A percentile compares a stretch with the other conserved stretches of the same genome.
Evolutionary conservation across 2,888 invertebrate species (phyloP).

Genomic region (Scotopteryx bipunctaria): DNA sequence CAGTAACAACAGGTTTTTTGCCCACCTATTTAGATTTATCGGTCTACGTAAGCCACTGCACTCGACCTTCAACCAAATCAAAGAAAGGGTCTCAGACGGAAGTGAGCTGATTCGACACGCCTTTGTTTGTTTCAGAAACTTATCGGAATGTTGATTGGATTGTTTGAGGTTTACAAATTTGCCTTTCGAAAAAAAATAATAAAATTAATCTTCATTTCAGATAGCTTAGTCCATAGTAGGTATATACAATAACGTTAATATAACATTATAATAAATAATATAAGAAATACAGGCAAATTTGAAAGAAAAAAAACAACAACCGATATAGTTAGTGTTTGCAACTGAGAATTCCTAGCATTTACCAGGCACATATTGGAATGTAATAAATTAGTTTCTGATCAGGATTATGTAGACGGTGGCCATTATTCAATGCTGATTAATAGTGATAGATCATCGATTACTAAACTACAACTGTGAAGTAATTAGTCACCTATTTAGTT

Average conservation of each 20-base stretch:
- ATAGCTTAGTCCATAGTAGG: too few relatives aligned
- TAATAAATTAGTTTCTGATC: conserved; percentile 2
- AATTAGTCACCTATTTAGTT: neutral
- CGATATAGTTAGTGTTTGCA: too few relatives aligned
- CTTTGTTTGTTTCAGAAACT: conserved; percentile 31
- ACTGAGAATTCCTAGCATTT: too few relatives aligned
- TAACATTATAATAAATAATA: too few relatives aligned
- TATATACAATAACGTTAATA: too few relatives aligned
- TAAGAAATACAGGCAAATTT: too few relatives aligned
- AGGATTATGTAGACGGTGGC: neutral
- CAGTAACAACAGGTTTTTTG: too few relatives aligned
- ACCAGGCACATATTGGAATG: neutral
- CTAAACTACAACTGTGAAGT: neutral
- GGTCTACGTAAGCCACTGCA: neutral
- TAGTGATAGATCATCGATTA: conserved; percentile 3
- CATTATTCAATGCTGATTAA: conserved; percentile 20
- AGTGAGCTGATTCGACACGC: conserved; percentile 31
- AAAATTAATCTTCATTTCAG: too few relatives aligned
- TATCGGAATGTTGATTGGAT: conserved; percentile 11
- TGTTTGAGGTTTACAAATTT: conserved; percentile 10
- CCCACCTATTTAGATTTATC: too few relatives aligned
- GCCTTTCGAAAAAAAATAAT: too few relatives aligned
- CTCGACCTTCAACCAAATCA: conserved; percentile 24
- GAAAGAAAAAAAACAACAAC: too few relatives aligned
- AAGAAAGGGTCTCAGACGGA: conserved; percentile 27